These are phyloP conservation scores for Pheucticus melanocephalus DNA, from an alignment of 2,113 vertebrate species.

Conservation along the genomic window DNA sequence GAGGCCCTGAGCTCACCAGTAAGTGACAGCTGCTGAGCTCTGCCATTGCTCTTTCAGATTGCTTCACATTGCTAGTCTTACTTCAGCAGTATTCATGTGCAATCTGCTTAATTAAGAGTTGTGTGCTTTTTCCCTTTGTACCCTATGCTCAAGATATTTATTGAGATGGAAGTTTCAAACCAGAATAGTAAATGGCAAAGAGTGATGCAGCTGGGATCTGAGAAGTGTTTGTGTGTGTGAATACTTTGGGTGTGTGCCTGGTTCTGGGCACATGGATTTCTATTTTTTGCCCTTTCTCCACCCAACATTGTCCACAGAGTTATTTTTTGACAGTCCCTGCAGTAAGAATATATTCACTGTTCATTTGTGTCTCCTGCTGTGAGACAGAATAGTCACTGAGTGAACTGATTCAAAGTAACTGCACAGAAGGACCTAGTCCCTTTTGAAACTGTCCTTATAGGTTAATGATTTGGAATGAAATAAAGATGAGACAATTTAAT, in stretches of 20 bases:
- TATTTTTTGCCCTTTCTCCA: background rate
- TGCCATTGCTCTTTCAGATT: background rate
- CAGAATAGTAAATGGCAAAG: background rate
- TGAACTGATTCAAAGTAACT: background rate
- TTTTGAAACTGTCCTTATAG: background rate
- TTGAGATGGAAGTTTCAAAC: background rate
- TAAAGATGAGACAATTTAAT: background rate
- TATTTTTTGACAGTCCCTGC: background rate
- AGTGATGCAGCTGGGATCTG: background rate
- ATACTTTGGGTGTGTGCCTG: background rate
- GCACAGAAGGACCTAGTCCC: background rate
- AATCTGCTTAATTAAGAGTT: background rate
- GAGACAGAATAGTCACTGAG: background rate
- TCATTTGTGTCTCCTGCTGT: background rate
- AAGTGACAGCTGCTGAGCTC: background rate
- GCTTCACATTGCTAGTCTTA: background rate
- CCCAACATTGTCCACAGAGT: background rate
- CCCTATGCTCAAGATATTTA: background rate
- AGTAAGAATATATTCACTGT: background rate
- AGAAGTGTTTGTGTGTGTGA: background rate
- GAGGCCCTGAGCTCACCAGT: conserved; percentile 64
- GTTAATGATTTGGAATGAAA: background rate
- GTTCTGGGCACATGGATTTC: background rate
- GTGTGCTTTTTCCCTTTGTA: background rate
- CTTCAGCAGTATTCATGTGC: background rate